Conservation (phyloP, 2,888 invertebrate species). For the Zhuqinia jingwanae region DNA sequence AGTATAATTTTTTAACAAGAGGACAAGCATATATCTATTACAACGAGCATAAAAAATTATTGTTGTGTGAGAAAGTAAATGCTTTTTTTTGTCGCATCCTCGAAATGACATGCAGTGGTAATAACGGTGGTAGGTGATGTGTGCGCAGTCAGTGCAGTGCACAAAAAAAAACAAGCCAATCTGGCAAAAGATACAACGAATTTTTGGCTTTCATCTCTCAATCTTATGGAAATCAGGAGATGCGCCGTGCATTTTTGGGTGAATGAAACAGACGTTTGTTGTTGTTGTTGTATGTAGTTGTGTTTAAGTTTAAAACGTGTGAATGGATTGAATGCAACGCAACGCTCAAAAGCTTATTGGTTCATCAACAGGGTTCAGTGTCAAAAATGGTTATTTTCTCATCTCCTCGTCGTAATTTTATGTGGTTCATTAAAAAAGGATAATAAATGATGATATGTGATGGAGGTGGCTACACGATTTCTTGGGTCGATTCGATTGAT, state of each 20-base stretch:
- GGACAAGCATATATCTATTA: no score
- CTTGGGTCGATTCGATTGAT: slow-evolving; percentile 4
- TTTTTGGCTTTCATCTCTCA: slow-evolving; percentile 18
- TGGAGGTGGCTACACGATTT: not conserved
- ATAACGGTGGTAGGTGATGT: slow-evolving; percentile 33
- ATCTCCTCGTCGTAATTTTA: not conserved
- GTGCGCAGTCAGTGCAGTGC: not conserved
- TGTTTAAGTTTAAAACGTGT: not conserved
- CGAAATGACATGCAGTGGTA: slow-evolving; percentile 20
- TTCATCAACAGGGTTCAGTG: no score
- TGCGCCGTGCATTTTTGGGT: no score
- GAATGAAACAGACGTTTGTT: not conserved
- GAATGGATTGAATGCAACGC: slow-evolving; percentile 18
- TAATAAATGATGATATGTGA: not conserved
- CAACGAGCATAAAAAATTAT: not conserved
- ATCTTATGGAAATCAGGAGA: no score
- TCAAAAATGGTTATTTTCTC: not conserved
- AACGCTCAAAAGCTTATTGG: no score
- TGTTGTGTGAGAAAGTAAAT: slow-evolving; percentile 17
- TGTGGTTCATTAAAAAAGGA: not conserved
- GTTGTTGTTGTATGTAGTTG: not conserved
- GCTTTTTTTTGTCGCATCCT: not conserved
- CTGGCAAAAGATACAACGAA: slow-evolving; percentile 9
- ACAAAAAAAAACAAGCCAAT: no score
- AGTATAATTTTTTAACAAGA: no score